Percentiles rank a stretch among this genome's conserved stretches.
Evolutionary conservation across 2,113 vertebrate species (phyloP).

Genomic region (Piprites chloris): DNA sequence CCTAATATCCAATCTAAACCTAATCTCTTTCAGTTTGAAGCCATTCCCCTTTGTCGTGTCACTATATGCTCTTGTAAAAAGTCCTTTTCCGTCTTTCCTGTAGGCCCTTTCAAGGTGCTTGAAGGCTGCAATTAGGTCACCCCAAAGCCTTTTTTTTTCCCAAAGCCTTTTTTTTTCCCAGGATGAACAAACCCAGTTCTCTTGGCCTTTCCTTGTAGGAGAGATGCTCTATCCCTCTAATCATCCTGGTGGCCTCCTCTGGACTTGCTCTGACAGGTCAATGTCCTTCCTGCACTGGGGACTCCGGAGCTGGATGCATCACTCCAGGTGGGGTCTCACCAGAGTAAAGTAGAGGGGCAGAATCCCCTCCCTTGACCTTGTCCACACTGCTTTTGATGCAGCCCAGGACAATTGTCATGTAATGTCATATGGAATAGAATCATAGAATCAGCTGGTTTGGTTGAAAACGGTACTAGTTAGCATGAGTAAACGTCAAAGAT

Average conservation of each 20-base stretch:
- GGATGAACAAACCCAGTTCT: not conserved
- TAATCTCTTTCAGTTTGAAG: not conserved
- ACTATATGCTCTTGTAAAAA: not conserved
- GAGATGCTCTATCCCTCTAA: not conserved
- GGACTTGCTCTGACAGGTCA: not conserved
- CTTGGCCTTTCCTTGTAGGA: not conserved
- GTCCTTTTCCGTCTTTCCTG: not conserved
- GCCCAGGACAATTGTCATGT: not conserved
- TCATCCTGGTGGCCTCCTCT: not conserved
- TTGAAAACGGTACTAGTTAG: not conserved
- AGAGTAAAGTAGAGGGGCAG: not conserved
- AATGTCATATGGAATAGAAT: too few relatives aligned
- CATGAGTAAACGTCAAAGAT: not conserved
- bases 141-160: not conserved
- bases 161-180: not conserved
- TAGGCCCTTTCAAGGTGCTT: not conserved
- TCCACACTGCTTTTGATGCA: rapidly evolving
- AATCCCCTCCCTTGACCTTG: not conserved
- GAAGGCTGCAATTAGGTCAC: not conserved
- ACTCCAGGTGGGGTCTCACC: not conserved
- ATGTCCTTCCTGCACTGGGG: not conserved
- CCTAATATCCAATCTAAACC: not conserved
- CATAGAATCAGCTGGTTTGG: too few relatives aligned
- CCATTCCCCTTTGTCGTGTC: not conserved
- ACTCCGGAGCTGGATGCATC: not conserved